Percentiles rank a stretch among this genome's conserved stretches.
Conservation (phyloP, 2,888 invertebrate species). For the Pseudoips prasinana region DNA sequence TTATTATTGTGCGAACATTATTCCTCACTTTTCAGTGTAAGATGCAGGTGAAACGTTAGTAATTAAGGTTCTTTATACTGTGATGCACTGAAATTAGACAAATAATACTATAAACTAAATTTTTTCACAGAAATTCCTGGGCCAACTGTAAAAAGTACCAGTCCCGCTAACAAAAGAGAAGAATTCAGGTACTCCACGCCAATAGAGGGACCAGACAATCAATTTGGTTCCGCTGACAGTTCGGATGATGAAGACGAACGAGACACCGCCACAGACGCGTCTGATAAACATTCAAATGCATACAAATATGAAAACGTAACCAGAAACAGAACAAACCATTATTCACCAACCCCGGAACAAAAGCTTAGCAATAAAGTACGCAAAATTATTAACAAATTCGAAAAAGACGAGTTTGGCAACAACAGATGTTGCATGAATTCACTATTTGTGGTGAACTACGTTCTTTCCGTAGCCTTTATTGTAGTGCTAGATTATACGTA, state of each 20-base stretch:
- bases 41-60: too few relatives aligned
- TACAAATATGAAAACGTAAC: constrained; percentile 39
- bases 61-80: too few relatives aligned
- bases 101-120: too few relatives aligned
- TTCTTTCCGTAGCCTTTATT: constrained; percentile 22
- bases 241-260: constrained; percentile 84
- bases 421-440: constrained; percentile 30
- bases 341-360: constrained; percentile 48
- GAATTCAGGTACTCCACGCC: constrained; percentile 74
- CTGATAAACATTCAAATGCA: constrained; percentile 27
- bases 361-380: constrained; percentile 69
- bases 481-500: constrained; percentile 37
- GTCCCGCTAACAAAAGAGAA: constrained; percentile 79
- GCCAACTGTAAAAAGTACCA: constrained; percentile 81
- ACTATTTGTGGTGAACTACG: constrained; percentile 10
- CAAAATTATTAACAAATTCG: constrained; percentile 63
- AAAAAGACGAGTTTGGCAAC: constrained; percentile 41
- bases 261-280: constrained; percentile 42
- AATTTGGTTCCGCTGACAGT: constrained; percentile 87
- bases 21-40: too few relatives aligned
- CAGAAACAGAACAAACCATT: constrained; percentile 49
- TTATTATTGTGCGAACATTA: too few relatives aligned
- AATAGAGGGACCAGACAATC: constrained; percentile 83
- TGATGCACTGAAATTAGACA: too few relatives aligned
- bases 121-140: constrained; percentile 87